Evolutionary conservation across 92 coral and sea anemone genomes (phyloP).

Genomic region (Porites cylindrica): DNA sequence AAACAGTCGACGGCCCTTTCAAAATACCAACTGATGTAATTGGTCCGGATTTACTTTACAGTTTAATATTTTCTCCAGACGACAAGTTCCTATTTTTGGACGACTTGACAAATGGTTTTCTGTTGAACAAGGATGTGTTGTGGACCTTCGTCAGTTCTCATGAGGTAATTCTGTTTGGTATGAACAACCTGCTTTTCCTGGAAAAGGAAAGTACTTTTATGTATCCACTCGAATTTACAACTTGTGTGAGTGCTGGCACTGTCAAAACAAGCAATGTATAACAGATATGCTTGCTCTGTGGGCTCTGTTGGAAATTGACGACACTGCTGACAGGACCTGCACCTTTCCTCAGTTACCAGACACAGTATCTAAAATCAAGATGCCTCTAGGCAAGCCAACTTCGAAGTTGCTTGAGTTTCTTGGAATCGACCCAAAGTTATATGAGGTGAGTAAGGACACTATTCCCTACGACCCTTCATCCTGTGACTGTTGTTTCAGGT

Average conservation of each 20-base stretch:
- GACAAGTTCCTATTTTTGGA: constrained; percentile 33
- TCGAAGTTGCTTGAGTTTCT: not conserved
- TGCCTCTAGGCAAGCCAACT: not conserved
- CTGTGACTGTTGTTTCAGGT: not conserved
- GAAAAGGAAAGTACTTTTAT: not conserved
- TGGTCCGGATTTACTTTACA: not conserved
- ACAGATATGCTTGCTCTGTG: too few relatives aligned
- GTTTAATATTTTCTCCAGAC: constrained; percentile 41
- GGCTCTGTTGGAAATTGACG: not conserved
- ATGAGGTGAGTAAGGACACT: not conserved
- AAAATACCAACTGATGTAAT: not conserved
- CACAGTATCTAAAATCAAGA: not conserved
- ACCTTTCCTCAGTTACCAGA: not conserved
- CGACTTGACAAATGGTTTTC: constrained; percentile 52
- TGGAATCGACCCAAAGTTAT: not conserved
- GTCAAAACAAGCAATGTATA: too few relatives aligned
- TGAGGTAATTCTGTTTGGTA: not conserved
- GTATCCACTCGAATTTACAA: too few relatives aligned
- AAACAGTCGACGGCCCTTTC: not conserved
- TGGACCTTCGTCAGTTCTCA: constrained; percentile 29
- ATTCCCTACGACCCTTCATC: too few relatives aligned
- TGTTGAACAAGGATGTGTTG: constrained; percentile 15
- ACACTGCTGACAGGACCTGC: not conserved
- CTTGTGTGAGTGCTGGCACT: not conserved
- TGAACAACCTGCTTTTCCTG: not conserved